phyloP scores from a whole-genome alignment of 2,113 vertebrate species.

The Austrofundulus limnaeus region DNA sequence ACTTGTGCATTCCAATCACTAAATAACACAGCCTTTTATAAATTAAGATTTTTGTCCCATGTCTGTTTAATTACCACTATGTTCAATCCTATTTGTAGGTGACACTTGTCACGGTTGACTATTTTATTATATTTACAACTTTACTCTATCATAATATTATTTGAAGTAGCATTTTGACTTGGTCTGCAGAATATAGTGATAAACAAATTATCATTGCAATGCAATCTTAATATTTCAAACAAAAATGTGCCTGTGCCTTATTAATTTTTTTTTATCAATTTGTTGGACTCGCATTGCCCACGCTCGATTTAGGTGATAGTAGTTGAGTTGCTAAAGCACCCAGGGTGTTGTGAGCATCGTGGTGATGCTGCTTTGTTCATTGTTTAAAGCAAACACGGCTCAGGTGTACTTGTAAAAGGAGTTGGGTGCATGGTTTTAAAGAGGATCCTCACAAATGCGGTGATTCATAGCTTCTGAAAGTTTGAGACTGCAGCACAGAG shows the following conservation, averaged over 20 bases:
- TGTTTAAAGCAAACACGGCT: conserved; percentile 24
- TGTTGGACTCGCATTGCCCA: too few species aligned
- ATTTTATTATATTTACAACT: too few species aligned
- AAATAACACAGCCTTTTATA: conserved; percentile 43
- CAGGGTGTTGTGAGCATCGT: too few species aligned
- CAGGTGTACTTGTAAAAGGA: conserved; percentile 33
- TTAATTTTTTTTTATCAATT: too few species aligned
- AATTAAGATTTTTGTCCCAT: conserved; percentile 13
- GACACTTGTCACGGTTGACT: background rate
- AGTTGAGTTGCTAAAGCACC: too few species aligned
- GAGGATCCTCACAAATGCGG: conserved; percentile 42
- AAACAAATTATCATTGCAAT: too few species aligned
- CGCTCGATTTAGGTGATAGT: too few species aligned
- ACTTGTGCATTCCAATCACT: conserved; percentile 5
- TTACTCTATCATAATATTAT: too few species aligned
- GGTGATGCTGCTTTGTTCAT: background rate
- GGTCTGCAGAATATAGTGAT: too few species aligned
- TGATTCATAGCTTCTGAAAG: conserved; percentile 63
- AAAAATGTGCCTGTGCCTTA: too few species aligned
- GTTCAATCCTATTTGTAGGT: background rate
- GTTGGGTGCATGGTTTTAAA: conserved; percentile 12
- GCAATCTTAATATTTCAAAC: too few species aligned
- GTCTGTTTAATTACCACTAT: background rate
- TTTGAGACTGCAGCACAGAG: conserved; percentile 45
- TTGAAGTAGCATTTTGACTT: too few species aligned